Conservation (phyloP, 2,888 invertebrate genomes). For the Terebella lapidaria region DNA sequence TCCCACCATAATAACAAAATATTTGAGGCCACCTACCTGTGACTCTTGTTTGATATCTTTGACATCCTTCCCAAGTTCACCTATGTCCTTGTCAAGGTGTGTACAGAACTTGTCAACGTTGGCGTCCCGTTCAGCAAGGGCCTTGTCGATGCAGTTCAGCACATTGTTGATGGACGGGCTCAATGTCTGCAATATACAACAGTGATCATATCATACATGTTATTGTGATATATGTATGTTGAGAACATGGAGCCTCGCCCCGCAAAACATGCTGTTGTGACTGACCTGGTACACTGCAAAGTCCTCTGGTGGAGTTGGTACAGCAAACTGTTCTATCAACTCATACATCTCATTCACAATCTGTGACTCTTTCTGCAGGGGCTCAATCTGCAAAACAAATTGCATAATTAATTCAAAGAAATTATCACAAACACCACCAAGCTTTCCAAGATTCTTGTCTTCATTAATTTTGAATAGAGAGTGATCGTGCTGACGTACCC, state of each 20-base stretch:
- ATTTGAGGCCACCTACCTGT: conserved; percentile 56
- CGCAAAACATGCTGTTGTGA: too few species aligned
- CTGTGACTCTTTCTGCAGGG: conserved; percentile 69
- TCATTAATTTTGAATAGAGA: too few species aligned
- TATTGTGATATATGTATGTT: background rate
- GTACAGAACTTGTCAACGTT: conserved; percentile 69
- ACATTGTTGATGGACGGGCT: conserved; percentile 54
- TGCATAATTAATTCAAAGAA: too few species aligned
- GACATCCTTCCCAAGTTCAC: conserved; percentile 67
- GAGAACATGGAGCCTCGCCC: too few species aligned
- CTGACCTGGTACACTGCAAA: conserved; percentile 51
- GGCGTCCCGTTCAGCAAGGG: conserved; percentile 65
- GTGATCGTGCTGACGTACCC: too few species aligned
- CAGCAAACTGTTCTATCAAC: conserved; percentile 73
- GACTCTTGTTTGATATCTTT: conserved; percentile 70
- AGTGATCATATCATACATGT: background rate
- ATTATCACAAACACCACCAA: background rate
- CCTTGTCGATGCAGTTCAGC: conserved; percentile 67
- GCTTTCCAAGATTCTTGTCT: too few species aligned
- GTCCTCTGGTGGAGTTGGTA: conserved; percentile 70
- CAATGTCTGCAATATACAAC: conserved; percentile 37
- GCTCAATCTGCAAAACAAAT: conserved; percentile 58
- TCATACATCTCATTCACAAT: conserved; percentile 79
- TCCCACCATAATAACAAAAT: background rate
- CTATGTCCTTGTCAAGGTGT: conserved; percentile 74